Evolutionary conservation across 2,888 invertebrate species (phyloP).

Genomic region (Caenorhabditis drosophilae): DNA sequence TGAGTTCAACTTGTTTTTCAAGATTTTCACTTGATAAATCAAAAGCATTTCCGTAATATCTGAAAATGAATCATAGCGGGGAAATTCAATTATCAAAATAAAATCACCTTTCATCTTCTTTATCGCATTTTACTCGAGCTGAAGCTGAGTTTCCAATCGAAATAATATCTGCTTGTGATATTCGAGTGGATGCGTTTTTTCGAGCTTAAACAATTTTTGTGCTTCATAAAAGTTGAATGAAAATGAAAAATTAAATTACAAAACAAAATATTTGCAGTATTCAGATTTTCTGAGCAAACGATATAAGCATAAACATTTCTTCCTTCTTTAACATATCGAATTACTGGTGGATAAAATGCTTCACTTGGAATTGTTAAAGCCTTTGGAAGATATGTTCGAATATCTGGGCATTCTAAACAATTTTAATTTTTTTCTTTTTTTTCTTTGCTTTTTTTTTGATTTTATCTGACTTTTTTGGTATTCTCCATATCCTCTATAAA

Average conservation of each 20-base stretch:
- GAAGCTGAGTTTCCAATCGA: constrained; percentile 24
- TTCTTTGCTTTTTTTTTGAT: too few relatives aligned
- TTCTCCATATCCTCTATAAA: too few relatives aligned
- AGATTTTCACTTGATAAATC: too few relatives aligned
- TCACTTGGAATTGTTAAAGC: constrained; percentile 9
- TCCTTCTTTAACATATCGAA: constrained; percentile 14
- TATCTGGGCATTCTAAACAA: constrained; percentile 18
- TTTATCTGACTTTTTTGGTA: too few relatives aligned
- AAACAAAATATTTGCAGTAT: constrained; percentile 9
- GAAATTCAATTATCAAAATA: too few relatives aligned
- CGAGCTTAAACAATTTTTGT: too few relatives aligned
- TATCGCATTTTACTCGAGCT: constrained; percentile 2
- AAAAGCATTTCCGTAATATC: constrained; percentile 16
- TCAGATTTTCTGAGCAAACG: constrained; percentile 12
- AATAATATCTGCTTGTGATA: background rate
- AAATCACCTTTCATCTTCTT: constrained; percentile 2
- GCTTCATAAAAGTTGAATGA: too few relatives aligned
- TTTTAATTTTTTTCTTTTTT: too few relatives aligned
- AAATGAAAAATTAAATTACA: too few relatives aligned
- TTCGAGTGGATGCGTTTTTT: background rate
- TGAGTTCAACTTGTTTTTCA: too few relatives aligned
- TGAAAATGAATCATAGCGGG: too few relatives aligned
- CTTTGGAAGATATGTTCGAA: constrained; percentile 9
- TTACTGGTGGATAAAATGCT: constrained; percentile 30
- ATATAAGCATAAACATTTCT: constrained; percentile 11